phyloP scores from a whole-genome alignment of 2,113 vertebrate species.

The Varanus salvator region DNA sequence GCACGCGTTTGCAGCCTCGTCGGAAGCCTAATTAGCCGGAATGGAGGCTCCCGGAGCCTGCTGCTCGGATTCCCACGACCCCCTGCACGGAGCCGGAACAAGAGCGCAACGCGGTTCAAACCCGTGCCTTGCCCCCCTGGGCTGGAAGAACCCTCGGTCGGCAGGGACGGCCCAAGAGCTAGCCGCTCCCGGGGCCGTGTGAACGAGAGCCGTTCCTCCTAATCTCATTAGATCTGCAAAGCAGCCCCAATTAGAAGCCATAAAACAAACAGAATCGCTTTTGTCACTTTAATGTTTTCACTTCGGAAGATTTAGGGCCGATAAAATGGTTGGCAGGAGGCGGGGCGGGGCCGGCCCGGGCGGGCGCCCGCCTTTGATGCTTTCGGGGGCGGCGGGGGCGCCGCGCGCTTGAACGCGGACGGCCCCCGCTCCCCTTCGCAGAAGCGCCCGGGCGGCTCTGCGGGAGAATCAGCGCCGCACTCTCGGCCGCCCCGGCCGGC shows the following conservation, averaged over 20 bases:
- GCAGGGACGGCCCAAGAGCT: background rate
- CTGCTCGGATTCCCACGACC: too few relatives aligned
- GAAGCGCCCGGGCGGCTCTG: background rate
- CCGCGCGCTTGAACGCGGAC: background rate
- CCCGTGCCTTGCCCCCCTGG: too few relatives aligned
- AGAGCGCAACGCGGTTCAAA: too few relatives aligned
- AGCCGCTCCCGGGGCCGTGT: background rate
- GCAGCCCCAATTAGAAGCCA: slow-evolving; percentile 68
- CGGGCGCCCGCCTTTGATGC: background rate
- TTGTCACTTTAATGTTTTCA: slow-evolving; percentile 9
- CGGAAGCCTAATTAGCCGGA: too few relatives aligned
- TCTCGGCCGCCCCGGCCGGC: background rate
- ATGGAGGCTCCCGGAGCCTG: too few relatives aligned
- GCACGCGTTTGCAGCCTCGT: too few relatives aligned
- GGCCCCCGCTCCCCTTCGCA: background rate
- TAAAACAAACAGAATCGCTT: slow-evolving; percentile 16
- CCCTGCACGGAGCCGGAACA: too few relatives aligned
- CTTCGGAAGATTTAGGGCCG: slow-evolving; percentile 57
- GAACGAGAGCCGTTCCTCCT: slow-evolving; percentile 23
- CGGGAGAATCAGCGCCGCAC: background rate
- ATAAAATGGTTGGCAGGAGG: slow-evolving; percentile 43
- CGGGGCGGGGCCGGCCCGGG: background rate
- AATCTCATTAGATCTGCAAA: slow-evolving; percentile 32
- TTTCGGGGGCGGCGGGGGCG: background rate
- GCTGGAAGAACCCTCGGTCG: background rate